Evolutionary conservation across 2,888 invertebrate species (phyloP), one percentile per base, ranked within the genome.

Genomic region (Eupithecia tripunctaria): DNA sequence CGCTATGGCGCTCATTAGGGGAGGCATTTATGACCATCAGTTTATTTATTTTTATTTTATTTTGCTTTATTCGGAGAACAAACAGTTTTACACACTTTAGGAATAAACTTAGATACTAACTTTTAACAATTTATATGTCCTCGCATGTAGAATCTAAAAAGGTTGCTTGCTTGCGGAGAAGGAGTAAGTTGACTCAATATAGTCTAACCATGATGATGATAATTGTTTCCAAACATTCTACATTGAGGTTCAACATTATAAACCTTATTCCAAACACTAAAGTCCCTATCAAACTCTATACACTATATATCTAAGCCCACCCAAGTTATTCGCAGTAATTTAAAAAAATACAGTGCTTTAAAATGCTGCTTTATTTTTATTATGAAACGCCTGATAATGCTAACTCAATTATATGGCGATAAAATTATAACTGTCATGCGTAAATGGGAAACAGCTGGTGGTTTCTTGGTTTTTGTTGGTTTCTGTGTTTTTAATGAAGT

Each of bases 401-500:
- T 83, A 83, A 84, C 82, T 83, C 81, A 82, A 85, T 85, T 85
- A 85, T 76, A 74, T 76, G 76, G 64, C 76, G 51, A 73, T 75
- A 72, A 75, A 63, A 63, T 32, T 36, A 63, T 63, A 36, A 36
- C 32, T 63, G 32, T 32, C 62, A n/a, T 63, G n/a, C n/a, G 32
- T 63, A 32, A 63, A 63, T 32, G 62, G 29, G 29, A 63, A 63
- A n/a, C 62, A 63, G 62, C 62, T 63, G 62, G n/a, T 63, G 36
- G 7, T 18, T 63, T 36, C 56, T 51, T 25, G 25, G 12, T 56
- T 56, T 47, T 56, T 56, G 25, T 56, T 56, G 25, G 14, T 56
- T 56, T 56, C 56, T 56, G n/a, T 56, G 56, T 56, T 56, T 56
- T 12, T 56, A 25, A 51, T 8, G 21, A 51, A 56, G 4, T 25